Conservation (phyloP, 2,113 vertebrate genomes). For the Aythya baeri region DNA sequence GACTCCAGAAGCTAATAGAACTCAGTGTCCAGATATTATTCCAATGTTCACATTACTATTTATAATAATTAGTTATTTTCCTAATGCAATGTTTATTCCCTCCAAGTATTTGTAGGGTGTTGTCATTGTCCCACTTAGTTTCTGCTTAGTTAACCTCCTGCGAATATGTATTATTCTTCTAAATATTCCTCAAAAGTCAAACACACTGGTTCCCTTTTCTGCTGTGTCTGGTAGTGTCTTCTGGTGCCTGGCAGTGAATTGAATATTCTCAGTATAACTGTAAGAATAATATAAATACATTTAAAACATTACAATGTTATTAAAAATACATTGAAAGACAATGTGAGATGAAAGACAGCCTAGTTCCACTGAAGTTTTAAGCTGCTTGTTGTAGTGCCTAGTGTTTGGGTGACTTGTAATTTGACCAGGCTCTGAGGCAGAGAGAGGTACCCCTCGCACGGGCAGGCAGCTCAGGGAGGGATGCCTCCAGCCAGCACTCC, state of each 20-base stretch:
- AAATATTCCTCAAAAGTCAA: neutral
- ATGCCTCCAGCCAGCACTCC: neutral
- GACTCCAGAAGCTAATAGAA: neutral
- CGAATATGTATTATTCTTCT: neutral
- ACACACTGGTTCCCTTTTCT: neutral
- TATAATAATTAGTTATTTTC: neutral
- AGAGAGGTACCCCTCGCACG: accelerated
- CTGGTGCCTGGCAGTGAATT: neutral
- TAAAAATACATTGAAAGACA: neutral
- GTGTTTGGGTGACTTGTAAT: neutral
- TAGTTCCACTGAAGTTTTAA: neutral
- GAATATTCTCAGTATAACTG: neutral
- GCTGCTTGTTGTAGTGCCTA: neutral
- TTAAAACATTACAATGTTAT: neutral
- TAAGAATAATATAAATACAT: neutral
- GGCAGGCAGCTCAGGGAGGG: neutral
- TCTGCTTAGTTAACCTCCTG: neutral
- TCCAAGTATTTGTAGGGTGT: neutral
- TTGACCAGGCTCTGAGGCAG: neutral
- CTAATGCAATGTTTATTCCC: neutral
- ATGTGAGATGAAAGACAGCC: neutral
- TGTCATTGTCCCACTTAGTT: neutral
- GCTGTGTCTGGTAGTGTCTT: neutral
- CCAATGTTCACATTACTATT: neutral
- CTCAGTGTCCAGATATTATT: neutral